phyloP scores from a whole-genome alignment of 2,797 vertebrate genomes.

The Onychomys torridus region DNA sequence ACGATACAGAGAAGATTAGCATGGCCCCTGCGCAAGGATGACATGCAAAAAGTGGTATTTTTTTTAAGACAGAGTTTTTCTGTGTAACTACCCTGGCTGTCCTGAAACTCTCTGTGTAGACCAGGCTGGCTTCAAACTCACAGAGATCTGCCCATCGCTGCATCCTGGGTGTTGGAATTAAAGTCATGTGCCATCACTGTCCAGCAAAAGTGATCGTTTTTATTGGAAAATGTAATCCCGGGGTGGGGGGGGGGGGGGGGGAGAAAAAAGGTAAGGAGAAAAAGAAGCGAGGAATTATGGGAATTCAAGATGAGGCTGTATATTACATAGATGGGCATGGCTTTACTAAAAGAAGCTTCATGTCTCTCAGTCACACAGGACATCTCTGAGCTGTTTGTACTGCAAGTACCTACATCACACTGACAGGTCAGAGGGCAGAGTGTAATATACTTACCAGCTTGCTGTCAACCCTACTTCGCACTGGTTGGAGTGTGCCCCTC shows the following conservation, averaged over 20 bases:
- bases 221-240: background rate
- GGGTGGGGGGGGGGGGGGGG: too few species aligned
- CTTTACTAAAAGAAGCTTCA: background rate
- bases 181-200: background rate
- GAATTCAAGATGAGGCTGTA: background rate
- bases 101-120: background rate
- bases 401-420: background rate
- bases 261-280: too few species aligned
- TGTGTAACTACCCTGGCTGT: background rate
- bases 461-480: background rate
- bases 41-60: background rate
- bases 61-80: background rate
- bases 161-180: background rate
- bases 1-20: too few species aligned
- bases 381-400: background rate
- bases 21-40: too few species aligned
- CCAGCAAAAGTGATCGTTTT: background rate
- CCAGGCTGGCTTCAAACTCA: background rate
- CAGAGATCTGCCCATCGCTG: background rate
- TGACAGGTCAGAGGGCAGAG: background rate
- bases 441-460: background rate
- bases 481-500: background rate
- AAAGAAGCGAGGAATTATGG: background rate
- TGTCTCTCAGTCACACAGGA: background rate
- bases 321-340: accelerated